These are phyloP conservation scores for Tachysurus vachellii DNA, from an alignment of 2,113 vertebrate species.

Conservation along the genomic window DNA sequence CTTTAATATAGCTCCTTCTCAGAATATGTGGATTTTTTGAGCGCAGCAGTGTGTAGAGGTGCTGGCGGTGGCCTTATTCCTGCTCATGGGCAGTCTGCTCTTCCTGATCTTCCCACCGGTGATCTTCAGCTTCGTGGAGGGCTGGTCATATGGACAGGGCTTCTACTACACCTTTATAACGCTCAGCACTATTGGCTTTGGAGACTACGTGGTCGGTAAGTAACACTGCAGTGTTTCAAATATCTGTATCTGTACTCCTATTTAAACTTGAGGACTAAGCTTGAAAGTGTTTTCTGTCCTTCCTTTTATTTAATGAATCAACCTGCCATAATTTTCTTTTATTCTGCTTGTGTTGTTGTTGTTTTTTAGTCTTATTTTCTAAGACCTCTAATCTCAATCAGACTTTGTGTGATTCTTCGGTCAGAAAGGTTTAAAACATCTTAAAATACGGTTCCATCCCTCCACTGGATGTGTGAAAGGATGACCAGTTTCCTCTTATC, in stretches of 20 bases:
- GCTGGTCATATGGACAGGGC: constrained; percentile 79
- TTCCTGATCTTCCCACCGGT: constrained; percentile 84
- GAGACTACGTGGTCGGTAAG: constrained; percentile 81
- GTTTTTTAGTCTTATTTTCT: not conserved
- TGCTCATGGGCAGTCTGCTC: constrained; percentile 78
- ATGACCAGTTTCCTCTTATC: not conserved
- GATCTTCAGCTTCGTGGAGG: constrained; percentile 86
- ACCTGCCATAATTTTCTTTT: not conserved
- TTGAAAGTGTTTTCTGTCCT: not conserved
- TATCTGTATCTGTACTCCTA: not conserved
- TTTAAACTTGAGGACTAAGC: not conserved
- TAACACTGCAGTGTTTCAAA: not conserved
- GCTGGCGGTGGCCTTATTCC: constrained; percentile 76
- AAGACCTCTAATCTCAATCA: not conserved
- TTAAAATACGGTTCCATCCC: not conserved
- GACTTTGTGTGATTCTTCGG: not conserved
- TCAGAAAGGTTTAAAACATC: not conserved
- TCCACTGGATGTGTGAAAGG: not conserved
- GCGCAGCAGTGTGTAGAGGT: constrained; percentile 74
- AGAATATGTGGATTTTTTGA: constrained; percentile 35
- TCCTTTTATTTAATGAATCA: not conserved
- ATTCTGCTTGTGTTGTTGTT: not conserved
- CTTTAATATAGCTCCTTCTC: not conserved
- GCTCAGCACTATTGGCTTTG: constrained; percentile 84
- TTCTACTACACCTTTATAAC: constrained; percentile 87